Percentiles rank a stretch among this genome's conserved stretches.
These are phyloP conservation scores for Dallia pectoralis DNA, from an alignment of 2,797 vertebrate species.

Conservation along the genomic window DNA sequence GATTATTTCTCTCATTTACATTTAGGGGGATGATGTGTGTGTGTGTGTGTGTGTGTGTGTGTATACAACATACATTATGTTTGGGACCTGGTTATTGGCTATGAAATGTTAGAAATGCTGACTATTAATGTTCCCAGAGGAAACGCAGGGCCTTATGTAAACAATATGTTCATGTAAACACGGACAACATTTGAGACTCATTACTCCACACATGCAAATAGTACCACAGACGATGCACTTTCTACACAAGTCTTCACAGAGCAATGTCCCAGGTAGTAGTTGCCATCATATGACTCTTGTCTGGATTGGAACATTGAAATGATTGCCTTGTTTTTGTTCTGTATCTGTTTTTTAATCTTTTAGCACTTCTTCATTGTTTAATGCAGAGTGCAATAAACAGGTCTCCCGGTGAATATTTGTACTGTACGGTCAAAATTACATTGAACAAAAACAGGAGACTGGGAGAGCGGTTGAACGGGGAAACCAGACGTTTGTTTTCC, in stretches of 20 bases:
- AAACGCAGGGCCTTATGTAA: background rate
- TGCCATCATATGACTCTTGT: no score
- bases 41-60: background rate
- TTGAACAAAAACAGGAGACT: constrained; percentile 3
- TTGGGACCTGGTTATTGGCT: background rate
- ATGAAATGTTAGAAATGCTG: background rate
- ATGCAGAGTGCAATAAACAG: background rate
- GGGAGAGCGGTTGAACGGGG: constrained; percentile 2
- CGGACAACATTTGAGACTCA: background rate
- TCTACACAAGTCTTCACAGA: background rate
- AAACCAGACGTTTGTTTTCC: constrained; percentile 8
- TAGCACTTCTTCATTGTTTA: background rate
- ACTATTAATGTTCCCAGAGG: background rate
- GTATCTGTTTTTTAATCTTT: no score
- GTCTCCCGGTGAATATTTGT: background rate
- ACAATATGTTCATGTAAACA: background rate
- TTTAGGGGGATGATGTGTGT: constrained; percentile 1
- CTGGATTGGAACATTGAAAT: background rate
- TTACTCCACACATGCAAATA: background rate
- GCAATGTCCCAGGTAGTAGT: background rate
- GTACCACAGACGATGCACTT: background rate
- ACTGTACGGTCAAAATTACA: background rate
- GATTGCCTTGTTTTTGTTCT: no score
- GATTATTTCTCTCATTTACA: constrained; percentile 34
- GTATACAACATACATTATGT: background rate